A percentile compares a stretch with the other conserved stretches of the same genome.
These are phyloP conservation scores for Kryptolebias ocellatus DNA, from an alignment of 2,797 vertebrate species.

Conservation along the genomic window DNA sequence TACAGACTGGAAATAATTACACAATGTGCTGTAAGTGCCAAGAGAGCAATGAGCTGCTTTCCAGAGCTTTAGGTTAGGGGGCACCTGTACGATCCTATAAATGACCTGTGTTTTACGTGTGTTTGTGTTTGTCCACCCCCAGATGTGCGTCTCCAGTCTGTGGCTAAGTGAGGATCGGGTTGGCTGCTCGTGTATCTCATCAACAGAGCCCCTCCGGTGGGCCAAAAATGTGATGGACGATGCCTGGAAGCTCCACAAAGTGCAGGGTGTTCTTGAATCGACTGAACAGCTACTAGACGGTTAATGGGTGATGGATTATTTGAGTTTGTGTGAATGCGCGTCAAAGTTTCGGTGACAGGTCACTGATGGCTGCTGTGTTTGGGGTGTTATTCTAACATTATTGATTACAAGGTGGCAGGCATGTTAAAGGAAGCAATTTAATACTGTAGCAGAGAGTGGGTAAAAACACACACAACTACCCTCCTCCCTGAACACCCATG, in stretches of 20 bases:
- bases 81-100: conserved; percentile 42
- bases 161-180: conserved; percentile 60
- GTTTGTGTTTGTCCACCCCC: conserved; percentile 55
- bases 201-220: conserved; percentile 49
- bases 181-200: conserved; percentile 57
- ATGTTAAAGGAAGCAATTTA: conserved; percentile 69
- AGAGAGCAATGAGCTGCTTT: conserved; percentile 29
- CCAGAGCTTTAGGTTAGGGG: conserved; percentile 11
- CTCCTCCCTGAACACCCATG: conserved; percentile 57
- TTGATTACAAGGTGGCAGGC: conserved; percentile 69
- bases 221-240: conserved; percentile 71
- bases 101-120: conserved; percentile 55
- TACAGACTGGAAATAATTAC: conserved; percentile 59
- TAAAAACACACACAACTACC: conserved; percentile 61
- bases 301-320: conserved; percentile 50
- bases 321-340: conserved; percentile 27
- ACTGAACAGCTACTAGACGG: conserved; percentile 48
- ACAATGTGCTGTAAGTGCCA: conserved; percentile 11
- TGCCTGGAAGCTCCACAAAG: conserved; percentile 63
- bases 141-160: conserved; percentile 53
- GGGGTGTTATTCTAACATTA: conserved; percentile 68
- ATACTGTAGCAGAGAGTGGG: conserved; percentile 59
- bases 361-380: conserved; percentile 55
- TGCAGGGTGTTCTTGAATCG: conserved; percentile 40
- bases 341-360: conserved; percentile 40